These are phyloP conservation scores for Drosophila mayri DNA, from an alignment of 1,140 invertebrate genomes.

Conservation along the genomic window DNA sequence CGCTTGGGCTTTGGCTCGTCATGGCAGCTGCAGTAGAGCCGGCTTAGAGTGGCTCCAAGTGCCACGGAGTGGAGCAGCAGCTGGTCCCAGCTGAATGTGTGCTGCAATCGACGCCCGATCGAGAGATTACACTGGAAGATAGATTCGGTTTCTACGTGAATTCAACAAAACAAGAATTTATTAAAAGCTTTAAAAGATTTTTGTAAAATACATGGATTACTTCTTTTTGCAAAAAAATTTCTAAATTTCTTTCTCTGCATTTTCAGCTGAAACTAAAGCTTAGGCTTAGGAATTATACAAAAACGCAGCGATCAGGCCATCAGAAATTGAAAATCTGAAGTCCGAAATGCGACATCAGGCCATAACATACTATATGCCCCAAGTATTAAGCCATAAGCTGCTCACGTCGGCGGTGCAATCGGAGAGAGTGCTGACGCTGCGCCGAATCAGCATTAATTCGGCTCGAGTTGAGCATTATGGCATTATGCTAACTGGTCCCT, in stretches of 20 bases:
- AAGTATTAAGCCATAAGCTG: conserved; percentile 38
- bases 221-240: background rate
- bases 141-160: too few relatives aligned
- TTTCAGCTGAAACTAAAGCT: conserved; percentile 44
- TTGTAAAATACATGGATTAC: background rate
- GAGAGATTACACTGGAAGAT: conserved; percentile 16
- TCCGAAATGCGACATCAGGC: conserved; percentile 26
- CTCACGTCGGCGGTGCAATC: conserved; percentile 57
- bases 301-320: conserved; percentile 23
- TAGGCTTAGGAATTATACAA: conserved; percentile 40
- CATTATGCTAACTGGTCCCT: conserved; percentile 49
- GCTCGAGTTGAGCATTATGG: conserved; percentile 43
- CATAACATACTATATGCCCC: conserved; percentile 29
- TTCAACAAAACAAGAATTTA: background rate
- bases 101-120: conserved; percentile 45
- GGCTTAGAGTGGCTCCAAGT: conserved; percentile 38
- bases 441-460: conserved; percentile 54
- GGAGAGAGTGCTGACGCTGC: conserved; percentile 63
- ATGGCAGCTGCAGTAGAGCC: conserved; percentile 56
- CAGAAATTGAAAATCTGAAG: conserved; percentile 14
- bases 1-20: conserved; percentile 14
- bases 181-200: background rate
- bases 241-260: background rate
- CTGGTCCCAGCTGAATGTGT: conserved; percentile 33
- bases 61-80: conserved; percentile 48